Conservation (phyloP, 2,888 invertebrate species). For the Sycophila texana region DNA sequence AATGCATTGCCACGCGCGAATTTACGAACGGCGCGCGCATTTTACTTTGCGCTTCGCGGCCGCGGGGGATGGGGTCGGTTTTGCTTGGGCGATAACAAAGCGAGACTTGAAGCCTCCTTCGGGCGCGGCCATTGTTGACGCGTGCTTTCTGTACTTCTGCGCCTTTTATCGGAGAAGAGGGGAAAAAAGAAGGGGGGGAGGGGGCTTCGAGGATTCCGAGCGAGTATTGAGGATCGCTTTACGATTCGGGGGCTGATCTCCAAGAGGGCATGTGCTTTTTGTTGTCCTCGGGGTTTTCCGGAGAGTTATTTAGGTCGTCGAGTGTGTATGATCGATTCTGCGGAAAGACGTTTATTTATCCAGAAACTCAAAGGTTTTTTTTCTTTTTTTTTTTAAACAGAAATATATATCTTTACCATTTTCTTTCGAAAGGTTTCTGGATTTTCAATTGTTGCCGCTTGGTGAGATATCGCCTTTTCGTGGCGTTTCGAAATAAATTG, state of each 20-base stretch:
- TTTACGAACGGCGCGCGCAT: not conserved
- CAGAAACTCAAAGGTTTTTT: no score
- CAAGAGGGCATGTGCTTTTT: not conserved
- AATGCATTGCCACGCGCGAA: constrained; percentile 20
- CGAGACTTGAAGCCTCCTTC: not conserved
- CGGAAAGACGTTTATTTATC: no score
- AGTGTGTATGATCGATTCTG: not conserved
- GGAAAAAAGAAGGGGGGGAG: not conserved
- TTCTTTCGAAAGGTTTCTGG: no score
- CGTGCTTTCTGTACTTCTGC: not conserved
- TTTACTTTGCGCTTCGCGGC: not conserved
- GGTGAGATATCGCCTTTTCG: no score
- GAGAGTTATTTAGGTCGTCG: constrained; percentile 1
- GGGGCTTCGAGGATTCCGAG: not conserved
- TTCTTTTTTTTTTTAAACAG: no score
- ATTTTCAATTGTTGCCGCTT: no score
- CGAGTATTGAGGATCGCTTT: constrained; percentile 23
- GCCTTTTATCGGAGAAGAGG: not conserved
- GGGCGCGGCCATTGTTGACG: constrained; percentile 17
- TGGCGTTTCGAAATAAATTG: no score
- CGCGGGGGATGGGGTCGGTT: not conserved
- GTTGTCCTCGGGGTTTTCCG: not conserved
- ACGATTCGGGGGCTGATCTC: constrained; percentile 23
- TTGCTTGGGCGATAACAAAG: constrained; percentile 13
- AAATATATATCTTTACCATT: no score